A percentile compares a stretch with the other conserved stretches of the same genome.
Conservation (phyloP, 2,113 vertebrate species). For the Corythaeola cristata region DNA sequence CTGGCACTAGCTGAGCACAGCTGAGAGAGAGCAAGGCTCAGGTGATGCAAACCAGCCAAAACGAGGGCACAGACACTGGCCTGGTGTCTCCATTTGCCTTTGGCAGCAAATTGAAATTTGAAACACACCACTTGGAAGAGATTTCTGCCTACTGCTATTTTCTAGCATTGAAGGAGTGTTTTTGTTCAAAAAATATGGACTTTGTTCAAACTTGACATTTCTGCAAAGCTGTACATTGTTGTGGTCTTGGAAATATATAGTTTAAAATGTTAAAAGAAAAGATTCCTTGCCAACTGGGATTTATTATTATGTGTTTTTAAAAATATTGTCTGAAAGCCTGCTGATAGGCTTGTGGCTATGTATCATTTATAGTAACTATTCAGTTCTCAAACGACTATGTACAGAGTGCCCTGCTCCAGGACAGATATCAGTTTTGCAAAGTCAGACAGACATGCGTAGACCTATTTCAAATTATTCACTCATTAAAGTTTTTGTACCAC, state of each 20-base stretch:
- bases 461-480: neutral
- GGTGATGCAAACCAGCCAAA: neutral
- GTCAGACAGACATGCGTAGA: neutral
- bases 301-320: neutral
- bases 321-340: neutral
- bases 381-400: neutral
- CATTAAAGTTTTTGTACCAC: neutral
- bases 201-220: slow-evolving; percentile 25
- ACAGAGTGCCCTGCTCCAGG: neutral
- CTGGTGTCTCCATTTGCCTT: neutral
- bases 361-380: too few relatives aligned
- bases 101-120: neutral
- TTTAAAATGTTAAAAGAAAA: neutral
- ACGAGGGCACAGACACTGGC: neutral
- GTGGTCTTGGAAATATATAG: slow-evolving; percentile 11
- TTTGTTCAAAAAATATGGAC: neutral
- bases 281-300: neutral
- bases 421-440: neutral
- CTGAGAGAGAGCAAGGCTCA: neutral
- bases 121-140: neutral
- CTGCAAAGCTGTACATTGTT: neutral
- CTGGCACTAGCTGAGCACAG: neutral
- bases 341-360: neutral
- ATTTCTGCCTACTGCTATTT: slow-evolving; percentile 12
- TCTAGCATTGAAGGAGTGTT: neutral